These are phyloP conservation scores for Tachystola acroxantha DNA, from an alignment of 2,888 invertebrate species.

Conservation along the genomic window DNA sequence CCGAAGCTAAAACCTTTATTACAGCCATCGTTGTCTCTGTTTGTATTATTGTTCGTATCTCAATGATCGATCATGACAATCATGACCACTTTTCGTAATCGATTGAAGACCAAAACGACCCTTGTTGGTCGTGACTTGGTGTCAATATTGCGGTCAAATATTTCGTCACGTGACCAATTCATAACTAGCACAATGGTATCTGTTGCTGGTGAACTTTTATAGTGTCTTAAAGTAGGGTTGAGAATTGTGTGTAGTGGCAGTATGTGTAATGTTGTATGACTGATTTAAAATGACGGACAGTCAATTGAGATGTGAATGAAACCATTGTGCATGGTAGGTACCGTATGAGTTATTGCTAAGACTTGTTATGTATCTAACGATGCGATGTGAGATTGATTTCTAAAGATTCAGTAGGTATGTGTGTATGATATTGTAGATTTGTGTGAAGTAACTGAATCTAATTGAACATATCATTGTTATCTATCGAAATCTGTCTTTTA, in stretches of 20 bases:
- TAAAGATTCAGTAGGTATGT: neutral
- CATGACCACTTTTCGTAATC: conserved; percentile 9
- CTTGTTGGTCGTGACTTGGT: conserved; percentile 5
- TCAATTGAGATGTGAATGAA: conserved; percentile 10
- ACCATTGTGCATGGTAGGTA: conserved; percentile 4
- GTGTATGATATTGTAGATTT: neutral
- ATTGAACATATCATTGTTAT: neutral
- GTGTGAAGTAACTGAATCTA: neutral
- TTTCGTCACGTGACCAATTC: conserved; percentile 10
- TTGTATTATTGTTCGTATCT: too few relatives aligned
- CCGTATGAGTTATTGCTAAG: conserved; percentile 3
- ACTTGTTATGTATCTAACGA: neutral
- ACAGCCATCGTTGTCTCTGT: neutral
- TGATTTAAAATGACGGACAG: conserved; percentile 6
- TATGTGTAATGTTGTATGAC: neutral
- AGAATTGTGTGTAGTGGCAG: neutral
- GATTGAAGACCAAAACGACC: conserved; percentile 7
- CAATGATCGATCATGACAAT: conserved; percentile 6
- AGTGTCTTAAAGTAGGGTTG: neutral
- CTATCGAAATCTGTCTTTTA: too few relatives aligned
- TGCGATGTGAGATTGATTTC: neutral
- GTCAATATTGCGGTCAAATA: conserved; percentile 7
- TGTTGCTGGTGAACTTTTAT: neutral
- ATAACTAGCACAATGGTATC: conserved; percentile 3
- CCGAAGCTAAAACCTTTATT: too few relatives aligned